Conservation (phyloP, 2,113 vertebrate genomes). For the Scatophagus argus region DNA sequence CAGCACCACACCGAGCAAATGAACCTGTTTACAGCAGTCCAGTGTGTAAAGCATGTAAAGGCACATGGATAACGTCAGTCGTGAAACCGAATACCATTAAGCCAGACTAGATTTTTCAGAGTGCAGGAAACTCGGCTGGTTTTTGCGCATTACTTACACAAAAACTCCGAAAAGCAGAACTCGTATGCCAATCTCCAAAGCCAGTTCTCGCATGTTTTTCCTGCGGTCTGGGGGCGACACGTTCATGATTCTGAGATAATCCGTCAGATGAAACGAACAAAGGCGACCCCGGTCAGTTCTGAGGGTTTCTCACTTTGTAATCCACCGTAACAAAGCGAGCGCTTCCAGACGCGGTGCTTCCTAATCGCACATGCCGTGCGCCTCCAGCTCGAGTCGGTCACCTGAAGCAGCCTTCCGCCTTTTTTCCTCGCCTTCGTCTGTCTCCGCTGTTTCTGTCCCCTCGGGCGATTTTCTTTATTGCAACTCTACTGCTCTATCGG, state of each 20-base stretch:
- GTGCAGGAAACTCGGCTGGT: constrained; percentile 1
- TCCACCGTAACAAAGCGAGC: constrained; percentile 50
- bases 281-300: constrained; percentile 33
- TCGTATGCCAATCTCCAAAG: constrained; percentile 83
- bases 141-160: constrained; percentile 79
- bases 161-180: constrained; percentile 88
- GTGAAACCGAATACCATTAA: not conserved
- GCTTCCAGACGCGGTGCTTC: constrained; percentile 20
- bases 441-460: constrained; percentile 19
- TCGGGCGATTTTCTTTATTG: constrained; percentile 41
- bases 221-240: constrained; percentile 82
- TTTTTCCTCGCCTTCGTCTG: not conserved
- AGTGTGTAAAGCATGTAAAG: not conserved
- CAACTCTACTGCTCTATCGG: constrained; percentile 42
- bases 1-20: constrained; percentile 54
- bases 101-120: not conserved
- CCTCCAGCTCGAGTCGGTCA: constrained; percentile 68
- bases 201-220: constrained; percentile 83
- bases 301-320: constrained; percentile 58
- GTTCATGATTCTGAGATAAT: constrained; percentile 78
- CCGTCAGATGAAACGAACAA: constrained; percentile 40
- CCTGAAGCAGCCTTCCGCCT: constrained; percentile 55
- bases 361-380: constrained; percentile 56
- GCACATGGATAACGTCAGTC: not conserved
- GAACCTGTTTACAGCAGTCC: constrained; percentile 14